Conservation (phyloP, 2,797 vertebrate genomes). For the Arctocebus calabarensis region DNA sequence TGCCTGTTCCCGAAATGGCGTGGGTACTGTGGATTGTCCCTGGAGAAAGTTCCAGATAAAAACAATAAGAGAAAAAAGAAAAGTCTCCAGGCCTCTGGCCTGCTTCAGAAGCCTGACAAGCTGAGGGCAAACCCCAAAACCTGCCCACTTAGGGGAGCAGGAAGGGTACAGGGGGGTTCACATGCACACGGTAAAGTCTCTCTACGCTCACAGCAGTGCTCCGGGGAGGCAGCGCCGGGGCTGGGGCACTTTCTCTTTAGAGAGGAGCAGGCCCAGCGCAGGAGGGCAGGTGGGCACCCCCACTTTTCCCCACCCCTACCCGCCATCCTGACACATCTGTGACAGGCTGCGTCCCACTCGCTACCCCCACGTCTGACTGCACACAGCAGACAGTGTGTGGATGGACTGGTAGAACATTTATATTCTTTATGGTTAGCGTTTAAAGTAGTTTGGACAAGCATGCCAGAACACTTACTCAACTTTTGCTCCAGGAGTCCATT, state of each 20-base stretch:
- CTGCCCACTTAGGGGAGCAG: not conserved
- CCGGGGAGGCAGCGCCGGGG: not conserved
- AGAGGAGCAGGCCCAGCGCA: not conserved
- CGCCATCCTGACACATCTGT: not conserved
- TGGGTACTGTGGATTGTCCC: not conserved
- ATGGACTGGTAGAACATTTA: not conserved
- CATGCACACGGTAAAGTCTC: not conserved
- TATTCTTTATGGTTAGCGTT: not conserved
- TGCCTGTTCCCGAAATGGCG: not conserved
- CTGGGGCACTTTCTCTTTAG: not conserved
- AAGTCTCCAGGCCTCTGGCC: not conserved
- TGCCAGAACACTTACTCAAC: not conserved
- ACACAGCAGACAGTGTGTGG: not conserved
- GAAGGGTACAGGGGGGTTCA: not conserved
- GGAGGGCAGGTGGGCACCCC: not conserved
- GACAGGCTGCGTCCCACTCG: not conserved
- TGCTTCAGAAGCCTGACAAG: not conserved
- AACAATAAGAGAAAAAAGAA: not conserved
- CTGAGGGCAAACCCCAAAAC: not conserved
- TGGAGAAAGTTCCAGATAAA: not conserved
- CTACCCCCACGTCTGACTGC: not conserved
- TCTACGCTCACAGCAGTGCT: not conserved
- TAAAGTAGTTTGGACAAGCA: not conserved
- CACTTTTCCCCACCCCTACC: not conserved
- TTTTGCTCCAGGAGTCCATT: not conserved